A percentile compares a stretch with the other conserved stretches of the same genome.
Conservation (phyloP, 1,140 invertebrate genomes). For the Drosophila kepulauana region DNA sequence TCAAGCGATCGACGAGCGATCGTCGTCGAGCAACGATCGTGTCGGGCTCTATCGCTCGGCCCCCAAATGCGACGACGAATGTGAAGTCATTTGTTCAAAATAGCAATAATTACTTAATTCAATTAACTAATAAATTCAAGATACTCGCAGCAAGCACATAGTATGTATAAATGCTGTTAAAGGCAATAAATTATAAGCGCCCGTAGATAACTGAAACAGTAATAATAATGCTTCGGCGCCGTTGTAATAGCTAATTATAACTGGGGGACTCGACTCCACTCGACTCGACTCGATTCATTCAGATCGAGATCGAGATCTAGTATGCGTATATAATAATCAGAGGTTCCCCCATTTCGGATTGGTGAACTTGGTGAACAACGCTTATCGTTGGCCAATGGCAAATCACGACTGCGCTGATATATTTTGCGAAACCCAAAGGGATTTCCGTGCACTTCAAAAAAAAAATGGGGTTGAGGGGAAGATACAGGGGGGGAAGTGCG, state of each 20-base stretch:
- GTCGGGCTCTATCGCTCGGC: conserved; percentile 13
- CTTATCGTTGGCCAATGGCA: conserved; percentile 48
- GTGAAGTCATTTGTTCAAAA: conserved; percentile 68
- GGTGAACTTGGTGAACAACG: not conserved
- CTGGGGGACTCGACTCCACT: conserved; percentile 1
- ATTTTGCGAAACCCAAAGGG: not conserved
- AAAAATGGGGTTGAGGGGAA: not conserved
- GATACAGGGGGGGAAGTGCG: not conserved
- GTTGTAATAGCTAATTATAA: conserved; percentile 75
- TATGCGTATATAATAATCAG: not conserved
- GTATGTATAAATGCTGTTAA: conserved; percentile 11
- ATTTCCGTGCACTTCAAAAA: too few relatives aligned
- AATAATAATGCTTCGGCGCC: conserved; percentile 9
- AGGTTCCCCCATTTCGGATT: conserved; percentile 12
- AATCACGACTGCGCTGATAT: not conserved
- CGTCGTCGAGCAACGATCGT: conserved; percentile 14
- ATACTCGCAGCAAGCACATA: conserved; percentile 30
- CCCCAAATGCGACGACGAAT: not conserved
- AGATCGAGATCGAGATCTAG: not conserved
- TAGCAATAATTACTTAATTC: conserved; percentile 73
- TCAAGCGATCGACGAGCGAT: conserved; percentile 25
- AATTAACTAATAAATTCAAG: conserved; percentile 71
- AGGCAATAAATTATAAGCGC: conserved; percentile 64
- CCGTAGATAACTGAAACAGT: conserved; percentile 40
- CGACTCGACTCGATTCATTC: conserved; percentile 13